These are phyloP conservation scores for Coreoperca whiteheadi DNA, from an alignment of 2,113 vertebrate species.

Conservation along the genomic window DNA sequence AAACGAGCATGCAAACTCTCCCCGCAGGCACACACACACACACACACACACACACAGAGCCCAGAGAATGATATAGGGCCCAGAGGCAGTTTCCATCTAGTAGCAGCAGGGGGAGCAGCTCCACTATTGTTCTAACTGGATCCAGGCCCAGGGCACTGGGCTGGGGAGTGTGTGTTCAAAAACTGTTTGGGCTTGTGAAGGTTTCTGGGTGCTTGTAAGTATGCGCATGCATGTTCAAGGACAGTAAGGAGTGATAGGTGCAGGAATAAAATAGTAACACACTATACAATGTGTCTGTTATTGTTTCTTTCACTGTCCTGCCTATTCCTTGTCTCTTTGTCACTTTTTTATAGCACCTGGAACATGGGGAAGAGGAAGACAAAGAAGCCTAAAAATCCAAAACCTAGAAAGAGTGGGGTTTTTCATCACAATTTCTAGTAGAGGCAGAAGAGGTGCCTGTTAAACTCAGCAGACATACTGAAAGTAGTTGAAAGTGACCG, in stretches of 20 bases:
- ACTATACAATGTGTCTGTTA: not conserved
- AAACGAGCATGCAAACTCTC: slow-evolving; percentile 25
- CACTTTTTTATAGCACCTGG: not conserved
- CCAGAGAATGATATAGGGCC: slow-evolving; percentile 29
- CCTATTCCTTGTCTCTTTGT: not conserved
- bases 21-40: not conserved
- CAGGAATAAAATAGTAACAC: slow-evolving; percentile 16
- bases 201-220: slow-evolving; percentile 18
- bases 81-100: slow-evolving; percentile 82
- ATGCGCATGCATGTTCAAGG: slow-evolving; percentile 24
- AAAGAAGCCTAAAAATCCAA: not conserved
- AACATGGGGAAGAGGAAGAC: not conserved
- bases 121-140: slow-evolving; percentile 89
- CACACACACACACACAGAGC: slow-evolving; percentile 30
- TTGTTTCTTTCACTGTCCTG: not conserved
- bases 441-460: not conserved
- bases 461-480: slow-evolving; percentile 2
- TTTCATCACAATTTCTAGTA: not conserved
- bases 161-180: slow-evolving; percentile 15
- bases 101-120: slow-evolving; percentile 96
- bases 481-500: not conserved
- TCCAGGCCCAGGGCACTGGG: slow-evolving; percentile 58
- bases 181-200: not conserved
- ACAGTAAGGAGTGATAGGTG: not conserved
- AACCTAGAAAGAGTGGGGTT: not conserved